Base-by-base conservation (phyloP, 2,113 vertebrate species). In the Rhinolophus sinicus region DNA sequence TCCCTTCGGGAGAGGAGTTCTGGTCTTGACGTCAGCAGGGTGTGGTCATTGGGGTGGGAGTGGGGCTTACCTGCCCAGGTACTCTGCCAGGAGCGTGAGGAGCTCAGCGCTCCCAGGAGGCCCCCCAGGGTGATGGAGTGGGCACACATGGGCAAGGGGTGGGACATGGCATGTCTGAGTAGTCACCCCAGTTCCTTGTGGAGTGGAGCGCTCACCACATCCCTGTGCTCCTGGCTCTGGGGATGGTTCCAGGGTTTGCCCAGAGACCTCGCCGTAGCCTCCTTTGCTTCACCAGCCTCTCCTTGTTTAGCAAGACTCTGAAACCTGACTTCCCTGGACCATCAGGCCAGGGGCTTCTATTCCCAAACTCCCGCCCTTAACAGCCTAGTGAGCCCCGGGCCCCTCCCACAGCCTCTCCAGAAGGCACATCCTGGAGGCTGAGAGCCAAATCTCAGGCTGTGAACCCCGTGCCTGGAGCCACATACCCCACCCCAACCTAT, bases 251-350 rank as follows among this genome's bases (percentile, higher is more conserved):
- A 40, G n/a, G 56, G 35, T 56, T 38, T 62, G 40, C 58, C 91
- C 60, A 10, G 40, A 95, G 82, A 69, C 77, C 40, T 92, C 0
- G 14, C 52, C 67, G 81, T n/a, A 40, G 62, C 52, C 35, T 95
- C 72, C 56, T 92, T 73, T 76, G 52, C 72, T 78, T 80, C 38
- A 30, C 28, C 0, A 14, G 81, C 33, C 85, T 30, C 54, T 56
- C n/a, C 69, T 92, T n/a, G 75, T 40, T 70, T 72, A 56, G 82
- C 82, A 93, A 94, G 88, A 73, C 60, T 92, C 97, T 90, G 97
- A 96, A 97, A 98, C 96, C 98, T 97, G 97, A 96, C 97, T 97
- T 97, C 97, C 97, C 97, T 92, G 97, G 98, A 97, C 97, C 85
- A 58, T 92, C 97, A 97, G 98, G 97, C 95, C 96, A 38, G 30